Base-by-base conservation (phyloP, 64 coral and sea anemone species). In the Actinia tenebrosa region DNA sequence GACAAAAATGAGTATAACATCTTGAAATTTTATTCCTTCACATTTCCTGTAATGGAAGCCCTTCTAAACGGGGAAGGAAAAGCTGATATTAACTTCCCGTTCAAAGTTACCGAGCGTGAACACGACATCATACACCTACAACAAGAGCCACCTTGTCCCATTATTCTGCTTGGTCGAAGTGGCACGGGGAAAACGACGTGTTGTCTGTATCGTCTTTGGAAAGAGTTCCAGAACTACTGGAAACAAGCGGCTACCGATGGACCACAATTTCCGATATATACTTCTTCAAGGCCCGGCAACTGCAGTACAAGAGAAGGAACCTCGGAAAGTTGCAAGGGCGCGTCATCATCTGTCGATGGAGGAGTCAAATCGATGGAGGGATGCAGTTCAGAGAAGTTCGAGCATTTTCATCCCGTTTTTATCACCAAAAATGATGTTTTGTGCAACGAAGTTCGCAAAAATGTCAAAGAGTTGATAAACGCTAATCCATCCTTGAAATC, bases 181-280 rank as follows among this genome's bases (percentile, higher is more conserved):
- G 96, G 89, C 3, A 98, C 96, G 79, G 96, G 96, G n/a, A 98
- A 98, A 56, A 98, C 96, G 44, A 98, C 96, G 18, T 98, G 96
- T 55, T 98, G 96, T 80, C 84, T 98, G n/a, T 98, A 98, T 81
- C 88, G 92, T 46, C 80, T 98, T 68, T 98, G 93, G 89, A 92
- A 84, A 10, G 90, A 98, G 56, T 98, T 94, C 88, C 92, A 94
- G 61, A 88, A 30, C 2, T 98, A 98, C 80, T 98, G 96, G 96
- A 88, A 98, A 16, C 79, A 84, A 47, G 89, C 90, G 6, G 78
- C 71, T 19, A 89, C 53, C 5, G 85, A 62, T 10, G 96, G 90
- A 26, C 96, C 96, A 44, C 84, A 84, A 53, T 89, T 94, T 52
- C 90, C 90, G 56, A 83, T 2, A 2, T 52, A 50, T 46, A 27